Evolutionary conservation across 30 jellyfish, hydroid and myxozoan species (phyloP), one percentile per base, ranked within the genome.

Genomic region (Chironex yamaguchii): DNA sequence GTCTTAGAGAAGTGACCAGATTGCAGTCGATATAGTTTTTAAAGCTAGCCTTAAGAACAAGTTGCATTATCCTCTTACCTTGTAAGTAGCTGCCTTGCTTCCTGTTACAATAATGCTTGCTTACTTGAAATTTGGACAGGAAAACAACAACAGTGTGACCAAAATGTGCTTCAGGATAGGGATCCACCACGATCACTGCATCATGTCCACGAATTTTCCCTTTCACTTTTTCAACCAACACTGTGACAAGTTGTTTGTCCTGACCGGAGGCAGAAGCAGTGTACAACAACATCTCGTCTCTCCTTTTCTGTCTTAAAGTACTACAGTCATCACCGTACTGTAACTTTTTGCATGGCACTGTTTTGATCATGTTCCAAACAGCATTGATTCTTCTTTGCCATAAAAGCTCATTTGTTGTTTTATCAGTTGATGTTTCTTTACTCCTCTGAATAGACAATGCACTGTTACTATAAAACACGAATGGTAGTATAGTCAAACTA

Each of bases 141-240:
- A 89, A 82, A 66, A 94, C 84, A 36, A 94, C 85, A 32, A 94
- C 51, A 23, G 95, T 85, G 71, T 94, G 99, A 0, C 99, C 99
- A 65, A 85, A 94, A 52, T 88, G 99, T 12, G 99, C 99, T 31
- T 94, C 96, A 22, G 99, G 99, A 28, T 67, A 78, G 14, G 99
- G 97, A 58, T 94, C 99, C 11, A 94, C 76, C 3, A 94, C 97
- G 32, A 94, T 34, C 22, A 94, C 97, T 4, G 96, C 97, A 52
- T 89, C 92, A 31, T 82, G 71, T 12, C 76, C 52, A 4, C 64
- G 75, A 84, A 87, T 77, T 52, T 66, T 79, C 29, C 91, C 93
- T 52, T 80, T 88, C 73, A 88, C 88, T 51, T 52, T 79, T 49
- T 79, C 96, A 13, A 79, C 94, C 1, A 70, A 27, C 1, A 72